A percentile compares a stretch with the other conserved stretches of the same genome.
phyloP scores from a whole-genome alignment of 2,888 invertebrate species.

The Argyra leucocephala region DNA sequence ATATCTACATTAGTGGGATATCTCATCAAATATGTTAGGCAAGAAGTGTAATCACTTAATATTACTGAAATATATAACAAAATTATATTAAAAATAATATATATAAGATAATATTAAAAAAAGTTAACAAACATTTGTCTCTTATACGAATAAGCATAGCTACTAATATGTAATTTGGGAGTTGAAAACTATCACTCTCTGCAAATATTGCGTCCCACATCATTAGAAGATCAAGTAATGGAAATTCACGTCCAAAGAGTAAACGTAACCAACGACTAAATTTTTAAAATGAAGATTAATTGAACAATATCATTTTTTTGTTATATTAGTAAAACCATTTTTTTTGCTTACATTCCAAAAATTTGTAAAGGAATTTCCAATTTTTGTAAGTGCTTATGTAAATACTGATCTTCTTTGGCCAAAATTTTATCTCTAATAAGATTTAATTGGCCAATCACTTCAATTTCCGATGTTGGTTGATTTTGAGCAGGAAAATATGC shows the following conservation, averaged over 20 bases:
- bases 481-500: constrained; percentile 41
- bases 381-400: constrained; percentile 56
- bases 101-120: not conserved
- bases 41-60: constrained; percentile 54
- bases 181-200: constrained; percentile 49
- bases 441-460: constrained; percentile 54
- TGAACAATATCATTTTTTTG: constrained; percentile 6
- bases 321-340: not conserved
- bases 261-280: constrained; percentile 72
- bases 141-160: constrained; percentile 68
- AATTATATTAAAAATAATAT: not conserved
- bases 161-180: constrained; percentile 61
- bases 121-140: constrained; percentile 51
- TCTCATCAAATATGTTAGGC: constrained; percentile 56
- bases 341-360: constrained; percentile 66
- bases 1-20: constrained; percentile 58
- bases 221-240: constrained; percentile 62
- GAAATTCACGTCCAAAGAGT: constrained; percentile 75
- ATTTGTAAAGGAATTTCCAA: constrained; percentile 74
- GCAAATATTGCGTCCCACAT: constrained; percentile 79
- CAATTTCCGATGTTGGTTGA: constrained; percentile 40
- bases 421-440: constrained; percentile 55
- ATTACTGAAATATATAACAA: constrained; percentile 44
- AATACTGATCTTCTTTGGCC: constrained; percentile 51
- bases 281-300: constrained; percentile 11